Evolutionary conservation across 2,797 vertebrate genomes (phyloP).

Genomic region (Manis crassicaudata): DNA sequence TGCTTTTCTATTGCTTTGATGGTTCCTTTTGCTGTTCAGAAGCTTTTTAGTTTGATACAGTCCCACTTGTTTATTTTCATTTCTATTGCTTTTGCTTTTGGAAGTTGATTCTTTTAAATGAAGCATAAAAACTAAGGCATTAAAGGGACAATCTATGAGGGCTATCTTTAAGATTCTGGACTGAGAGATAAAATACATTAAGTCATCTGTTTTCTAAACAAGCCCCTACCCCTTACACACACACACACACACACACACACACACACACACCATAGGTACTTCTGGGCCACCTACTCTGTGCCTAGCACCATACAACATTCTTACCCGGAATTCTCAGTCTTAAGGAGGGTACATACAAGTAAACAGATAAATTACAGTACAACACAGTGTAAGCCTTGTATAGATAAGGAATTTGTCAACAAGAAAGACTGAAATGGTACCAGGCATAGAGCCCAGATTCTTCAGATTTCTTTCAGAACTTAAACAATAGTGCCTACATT

Average conservation of each 20-base stretch:
- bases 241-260: too few relatives aligned
- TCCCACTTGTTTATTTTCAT: neutral
- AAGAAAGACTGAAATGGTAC: neutral
- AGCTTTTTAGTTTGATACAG: neutral
- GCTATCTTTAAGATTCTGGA: neutral
- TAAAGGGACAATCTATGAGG: neutral
- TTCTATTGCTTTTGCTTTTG: neutral
- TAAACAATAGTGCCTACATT: constrained; percentile 6
- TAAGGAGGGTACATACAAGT: neutral
- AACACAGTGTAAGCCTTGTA: neutral
- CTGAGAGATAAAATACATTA: neutral
- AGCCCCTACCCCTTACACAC: too few relatives aligned
- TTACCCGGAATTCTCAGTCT: neutral
- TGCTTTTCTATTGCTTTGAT: neutral
- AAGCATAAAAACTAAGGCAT: neutral
- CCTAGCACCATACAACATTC: neutral
- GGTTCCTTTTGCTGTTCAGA: neutral
- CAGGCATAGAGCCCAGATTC: neutral
- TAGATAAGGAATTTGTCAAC: neutral
- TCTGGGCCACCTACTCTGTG: neutral
- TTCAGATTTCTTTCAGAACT: constrained; percentile 44
- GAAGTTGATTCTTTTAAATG: neutral
- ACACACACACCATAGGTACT: neutral
- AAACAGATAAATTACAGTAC: neutral
- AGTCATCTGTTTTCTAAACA: too few relatives aligned